Conservation (phyloP, 1,140 invertebrate species). For the Melitaea cinxia region DNA sequence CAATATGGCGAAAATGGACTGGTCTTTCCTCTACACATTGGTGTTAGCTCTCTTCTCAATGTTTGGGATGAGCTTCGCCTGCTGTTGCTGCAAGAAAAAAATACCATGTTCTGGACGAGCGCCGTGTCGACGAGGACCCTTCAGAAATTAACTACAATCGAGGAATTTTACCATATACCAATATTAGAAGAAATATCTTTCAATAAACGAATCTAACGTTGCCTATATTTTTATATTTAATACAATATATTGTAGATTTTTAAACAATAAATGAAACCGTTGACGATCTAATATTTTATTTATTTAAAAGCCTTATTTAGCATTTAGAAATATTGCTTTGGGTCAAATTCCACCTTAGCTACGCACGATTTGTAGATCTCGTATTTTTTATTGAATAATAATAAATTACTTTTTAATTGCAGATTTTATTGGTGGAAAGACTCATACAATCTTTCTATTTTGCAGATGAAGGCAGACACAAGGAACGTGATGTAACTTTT, state of each 20-base stretch:
- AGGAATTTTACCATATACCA: too few relatives aligned
- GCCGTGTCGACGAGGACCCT: constrained; percentile 61
- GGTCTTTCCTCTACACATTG: constrained; percentile 42
- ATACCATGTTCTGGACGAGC: constrained; percentile 56
- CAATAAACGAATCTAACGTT: too few relatives aligned
- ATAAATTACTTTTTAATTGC: constrained; percentile 37
- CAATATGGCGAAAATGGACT: constrained; percentile 51
- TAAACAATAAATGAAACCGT: constrained; percentile 20
- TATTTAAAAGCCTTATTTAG: constrained; percentile 15
- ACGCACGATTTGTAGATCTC: neutral
- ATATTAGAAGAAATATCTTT: constrained; percentile 1
- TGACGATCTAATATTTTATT: constrained; percentile 11
- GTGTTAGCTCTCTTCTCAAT: constrained; percentile 51
- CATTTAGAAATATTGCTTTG: constrained; percentile 63
- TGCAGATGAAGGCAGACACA: constrained; percentile 40
- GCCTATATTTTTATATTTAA: too few relatives aligned
- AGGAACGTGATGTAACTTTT: neutral
- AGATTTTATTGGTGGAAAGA: constrained; percentile 57
- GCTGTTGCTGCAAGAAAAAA: constrained; percentile 55
- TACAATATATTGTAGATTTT: too few relatives aligned
- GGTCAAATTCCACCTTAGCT: constrained; percentile 63
- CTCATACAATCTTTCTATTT: constrained; percentile 68
- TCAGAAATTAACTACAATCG: constrained; percentile 42
- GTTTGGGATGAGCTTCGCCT: constrained; percentile 42
- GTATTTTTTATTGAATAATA: constrained; percentile 29